Evolutionary conservation across 1,140 invertebrate genomes (phyloP).

Genomic region (Heliconius nattereri): DNA sequence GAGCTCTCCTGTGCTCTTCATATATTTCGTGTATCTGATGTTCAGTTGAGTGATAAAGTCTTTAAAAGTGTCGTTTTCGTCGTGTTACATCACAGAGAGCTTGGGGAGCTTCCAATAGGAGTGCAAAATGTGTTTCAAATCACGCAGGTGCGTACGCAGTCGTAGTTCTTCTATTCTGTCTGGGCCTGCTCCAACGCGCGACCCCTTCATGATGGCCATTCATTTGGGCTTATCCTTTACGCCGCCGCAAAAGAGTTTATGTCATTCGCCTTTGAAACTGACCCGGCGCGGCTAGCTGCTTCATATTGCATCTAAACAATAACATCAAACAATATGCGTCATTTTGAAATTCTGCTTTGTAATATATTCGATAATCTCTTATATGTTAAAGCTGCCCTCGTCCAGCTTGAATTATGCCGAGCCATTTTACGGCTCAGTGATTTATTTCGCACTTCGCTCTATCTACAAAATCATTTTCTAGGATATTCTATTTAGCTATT

Average conservation of each 20-base stretch:
- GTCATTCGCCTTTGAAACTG: slow-evolving; percentile 75
- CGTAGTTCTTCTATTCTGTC: slow-evolving; percentile 90
- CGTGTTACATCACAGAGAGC: slow-evolving; percentile 78
- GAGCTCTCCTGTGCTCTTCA: slow-evolving; percentile 70
- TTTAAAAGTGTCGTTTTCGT: slow-evolving; percentile 73
- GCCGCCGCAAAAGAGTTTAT: slow-evolving; percentile 79
- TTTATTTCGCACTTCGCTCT: slow-evolving; percentile 3
- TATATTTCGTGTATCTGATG: slow-evolving; percentile 72
- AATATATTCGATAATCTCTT: slow-evolving; percentile 23
- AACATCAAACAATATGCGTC: slow-evolving; percentile 65
- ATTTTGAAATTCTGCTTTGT: slow-evolving; percentile 34
- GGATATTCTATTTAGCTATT: slow-evolving; percentile 46
- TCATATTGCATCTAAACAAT: slow-evolving; percentile 71
- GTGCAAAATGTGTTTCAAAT: slow-evolving; percentile 82
- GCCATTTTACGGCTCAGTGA: slow-evolving; percentile 22
- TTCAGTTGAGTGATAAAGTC: slow-evolving; percentile 69
- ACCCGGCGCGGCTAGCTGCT: slow-evolving; percentile 58
- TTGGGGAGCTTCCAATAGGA: slow-evolving; percentile 69
- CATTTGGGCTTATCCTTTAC: slow-evolving; percentile 81
- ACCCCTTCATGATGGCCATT: slow-evolving; percentile 81
- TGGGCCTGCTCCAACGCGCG: slow-evolving; percentile 88
- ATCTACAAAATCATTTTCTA: slow-evolving; percentile 28
- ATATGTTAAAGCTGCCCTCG: slow-evolving; percentile 20
- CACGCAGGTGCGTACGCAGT: slow-evolving; percentile 95
- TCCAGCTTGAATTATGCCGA: slow-evolving; percentile 33